Evolutionary conservation across 2,888 invertebrate genomes (phyloP).

Genomic region (Hypercompe scribonia): DNA sequence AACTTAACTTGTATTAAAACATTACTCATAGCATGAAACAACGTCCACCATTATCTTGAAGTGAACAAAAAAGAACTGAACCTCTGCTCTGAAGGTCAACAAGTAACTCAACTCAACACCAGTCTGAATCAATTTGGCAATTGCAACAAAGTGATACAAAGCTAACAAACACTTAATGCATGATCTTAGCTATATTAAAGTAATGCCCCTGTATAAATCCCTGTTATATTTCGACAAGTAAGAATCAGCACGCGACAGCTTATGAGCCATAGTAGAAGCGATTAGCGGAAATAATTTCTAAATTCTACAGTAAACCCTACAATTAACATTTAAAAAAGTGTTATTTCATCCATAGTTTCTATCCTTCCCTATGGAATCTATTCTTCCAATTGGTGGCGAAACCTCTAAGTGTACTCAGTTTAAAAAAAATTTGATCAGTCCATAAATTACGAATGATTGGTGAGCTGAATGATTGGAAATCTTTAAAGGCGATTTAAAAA

Average conservation of each 20-base stretch:
- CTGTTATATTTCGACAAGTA: conserved; percentile 67
- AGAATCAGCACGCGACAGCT: conserved; percentile 70
- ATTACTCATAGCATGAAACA: not conserved
- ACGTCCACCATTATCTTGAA: not conserved
- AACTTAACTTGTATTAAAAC: not conserved
- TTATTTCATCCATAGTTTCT: too few relatives aligned
- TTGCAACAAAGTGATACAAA: conserved; percentile 55
- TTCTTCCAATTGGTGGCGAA: too few relatives aligned
- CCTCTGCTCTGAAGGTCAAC: conserved; percentile 5
- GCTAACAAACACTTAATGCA: conserved; percentile 49
- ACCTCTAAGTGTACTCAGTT: too few relatives aligned
- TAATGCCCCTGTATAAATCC: conserved; percentile 62
- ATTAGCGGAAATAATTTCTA: not conserved
- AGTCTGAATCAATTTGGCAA: conserved; percentile 54
- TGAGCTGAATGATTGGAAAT: too few relatives aligned
- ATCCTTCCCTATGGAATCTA: too few relatives aligned
- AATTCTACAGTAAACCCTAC: not conserved
- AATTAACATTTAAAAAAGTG: too few relatives aligned
- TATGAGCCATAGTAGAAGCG: conserved; percentile 32
- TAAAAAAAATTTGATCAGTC: too few relatives aligned
- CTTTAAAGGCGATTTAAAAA: not conserved
- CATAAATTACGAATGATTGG: too few relatives aligned
- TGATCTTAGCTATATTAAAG: conserved; percentile 50
- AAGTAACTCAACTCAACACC: conserved; percentile 24
- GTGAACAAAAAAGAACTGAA: not conserved